phyloP scores from a whole-genome alignment of 2,113 vertebrate genomes.

The Panurus biarmicus region DNA sequence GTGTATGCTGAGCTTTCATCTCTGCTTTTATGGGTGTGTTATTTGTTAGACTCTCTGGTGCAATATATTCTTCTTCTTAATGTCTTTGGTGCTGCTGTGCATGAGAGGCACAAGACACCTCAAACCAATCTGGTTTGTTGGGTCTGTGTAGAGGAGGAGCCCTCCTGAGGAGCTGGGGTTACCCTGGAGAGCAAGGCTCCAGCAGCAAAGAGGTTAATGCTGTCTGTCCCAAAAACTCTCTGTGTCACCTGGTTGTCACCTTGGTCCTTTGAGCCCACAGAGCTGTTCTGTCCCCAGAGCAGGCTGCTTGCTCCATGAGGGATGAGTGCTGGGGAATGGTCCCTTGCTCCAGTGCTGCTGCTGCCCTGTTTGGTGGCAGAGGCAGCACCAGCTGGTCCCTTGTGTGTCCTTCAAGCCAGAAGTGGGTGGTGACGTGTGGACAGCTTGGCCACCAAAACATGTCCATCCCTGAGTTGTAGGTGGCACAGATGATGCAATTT shows the following conservation, averaged over 20 bases:
- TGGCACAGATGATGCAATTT: neutral
- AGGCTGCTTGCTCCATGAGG: neutral
- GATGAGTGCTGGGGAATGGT: neutral
- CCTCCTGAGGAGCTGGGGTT: neutral
- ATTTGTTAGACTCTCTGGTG: neutral
- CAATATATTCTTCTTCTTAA: neutral
- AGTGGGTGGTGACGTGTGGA: neutral
- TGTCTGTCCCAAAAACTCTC: neutral
- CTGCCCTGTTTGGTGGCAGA: neutral
- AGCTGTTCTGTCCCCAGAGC: neutral
- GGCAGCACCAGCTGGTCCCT: neutral
- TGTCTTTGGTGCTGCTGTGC: neutral
- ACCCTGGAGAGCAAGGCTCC: neutral
- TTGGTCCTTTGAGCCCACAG: neutral
- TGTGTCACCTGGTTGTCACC: neutral
- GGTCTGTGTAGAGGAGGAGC: neutral
- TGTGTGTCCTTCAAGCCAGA: neutral
- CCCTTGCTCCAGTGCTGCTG: neutral
- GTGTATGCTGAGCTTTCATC: neutral
- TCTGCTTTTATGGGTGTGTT: neutral
- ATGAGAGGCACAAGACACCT: neutral
- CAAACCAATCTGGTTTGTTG: neutral
- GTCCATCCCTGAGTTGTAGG: fast-evolving
- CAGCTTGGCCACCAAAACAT: neutral
- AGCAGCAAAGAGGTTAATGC: neutral